A percentile compares a stretch with the other conserved stretches of the same genome.
These are phyloP conservation scores for Chrysochloris asiatica DNA, from an alignment of 2,113 vertebrate genomes.

Conservation along the genomic window DNA sequence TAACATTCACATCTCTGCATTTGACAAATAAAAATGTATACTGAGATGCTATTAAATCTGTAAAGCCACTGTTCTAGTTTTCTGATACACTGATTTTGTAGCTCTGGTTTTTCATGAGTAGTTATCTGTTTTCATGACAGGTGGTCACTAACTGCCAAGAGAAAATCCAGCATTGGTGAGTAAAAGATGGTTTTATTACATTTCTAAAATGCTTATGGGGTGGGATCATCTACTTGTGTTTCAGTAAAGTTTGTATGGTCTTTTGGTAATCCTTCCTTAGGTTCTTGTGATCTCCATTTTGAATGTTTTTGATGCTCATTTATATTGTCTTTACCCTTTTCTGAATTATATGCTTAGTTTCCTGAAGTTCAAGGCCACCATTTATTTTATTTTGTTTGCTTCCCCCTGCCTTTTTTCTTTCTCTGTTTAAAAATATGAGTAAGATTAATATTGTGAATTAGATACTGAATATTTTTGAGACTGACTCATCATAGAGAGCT, in stretches of 20 bases:
- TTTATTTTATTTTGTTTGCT: conserved; percentile 49
- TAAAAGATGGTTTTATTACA: conserved; percentile 81
- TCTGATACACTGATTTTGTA: conserved; percentile 83
- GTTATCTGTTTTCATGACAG: conserved; percentile 93
- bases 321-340: conserved; percentile 51
- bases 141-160: conserved; percentile 96
- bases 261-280: conserved; percentile 56
- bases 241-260: conserved; percentile 55
- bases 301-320: conserved; percentile 51
- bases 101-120: conserved; percentile 85
- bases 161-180: conserved; percentile 97
- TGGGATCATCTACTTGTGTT: conserved; percentile 69
- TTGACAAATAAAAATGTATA: conserved; percentile 87
- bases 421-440: conserved; percentile 7
- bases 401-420: conserved; percentile 7
- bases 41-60: conserved; percentile 78
- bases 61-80: conserved; percentile 81
- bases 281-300: conserved; percentile 61
- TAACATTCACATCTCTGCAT: conserved; percentile 74
- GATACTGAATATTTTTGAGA: conserved; percentile 37
- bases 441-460: background rate
- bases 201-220: conserved; percentile 77
- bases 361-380: conserved; percentile 26
- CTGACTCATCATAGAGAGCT: background rate
- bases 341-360: conserved; percentile 34